phyloP scores from a whole-genome alignment of 2,797 vertebrate genomes.

The Anisognathus igniventris region DNA sequence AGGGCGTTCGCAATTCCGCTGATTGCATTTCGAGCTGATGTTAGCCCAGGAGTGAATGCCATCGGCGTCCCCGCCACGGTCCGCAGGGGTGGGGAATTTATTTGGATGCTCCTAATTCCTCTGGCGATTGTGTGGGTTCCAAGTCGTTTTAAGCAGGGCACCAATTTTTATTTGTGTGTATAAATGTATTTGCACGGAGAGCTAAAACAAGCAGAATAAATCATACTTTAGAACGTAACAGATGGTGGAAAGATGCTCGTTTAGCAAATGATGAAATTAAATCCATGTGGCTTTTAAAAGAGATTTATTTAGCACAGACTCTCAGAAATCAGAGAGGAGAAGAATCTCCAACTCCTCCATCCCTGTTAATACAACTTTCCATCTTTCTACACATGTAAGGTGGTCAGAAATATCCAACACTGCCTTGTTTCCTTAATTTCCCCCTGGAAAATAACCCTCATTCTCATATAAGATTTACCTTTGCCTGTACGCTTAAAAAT shows the following conservation, averaged over 20 bases:
- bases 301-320: neutral
- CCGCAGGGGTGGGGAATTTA: neutral
- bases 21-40: neutral
- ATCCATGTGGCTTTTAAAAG: neutral
- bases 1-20: neutral
- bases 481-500: neutral
- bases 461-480: neutral
- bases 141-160: neutral
- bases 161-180: neutral
- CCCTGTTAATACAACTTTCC: neutral
- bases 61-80: neutral
- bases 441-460: neutral
- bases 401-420: neutral
- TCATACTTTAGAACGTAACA: neutral
- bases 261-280: neutral
- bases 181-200: neutral
- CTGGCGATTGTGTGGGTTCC: neutral
- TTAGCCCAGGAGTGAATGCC: neutral
- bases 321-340: neutral
- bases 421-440: neutral
- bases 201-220: neutral
- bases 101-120: slow-evolving; percentile 29
- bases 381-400: neutral
- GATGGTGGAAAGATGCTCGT: neutral
- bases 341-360: neutral